phyloP scores from a whole-genome alignment of 1,140 invertebrate species.

The Achroia grisella region DNA sequence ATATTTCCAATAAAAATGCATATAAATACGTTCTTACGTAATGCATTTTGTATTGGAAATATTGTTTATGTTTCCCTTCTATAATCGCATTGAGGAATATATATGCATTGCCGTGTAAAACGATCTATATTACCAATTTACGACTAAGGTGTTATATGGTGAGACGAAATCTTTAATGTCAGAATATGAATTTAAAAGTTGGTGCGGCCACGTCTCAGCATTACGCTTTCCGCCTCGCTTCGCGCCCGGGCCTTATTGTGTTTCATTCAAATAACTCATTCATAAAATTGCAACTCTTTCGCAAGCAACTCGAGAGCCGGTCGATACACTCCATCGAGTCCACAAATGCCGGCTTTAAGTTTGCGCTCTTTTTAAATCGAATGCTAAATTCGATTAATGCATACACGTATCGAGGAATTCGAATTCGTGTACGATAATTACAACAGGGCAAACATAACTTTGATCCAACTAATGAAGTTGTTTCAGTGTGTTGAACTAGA shows the following conservation, averaged over 20 bases:
- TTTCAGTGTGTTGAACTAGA: conserved; percentile 40
- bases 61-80: no score
- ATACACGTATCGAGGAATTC: no score
- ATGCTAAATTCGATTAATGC: background rate
- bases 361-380: background rate
- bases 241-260: conserved; percentile 48
- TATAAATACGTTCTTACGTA: no score
- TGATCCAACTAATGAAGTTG: conserved; percentile 50
- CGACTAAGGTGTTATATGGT: conserved; percentile 36
- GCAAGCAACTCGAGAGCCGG: conserved; percentile 35
- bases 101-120: conserved; percentile 23
- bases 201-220: conserved; percentile 19
- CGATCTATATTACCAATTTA: conserved; percentile 33
- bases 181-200: conserved; percentile 29
- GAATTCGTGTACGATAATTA: conserved; percentile 24
- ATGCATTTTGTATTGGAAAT: no score
- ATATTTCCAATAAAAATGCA: no score
- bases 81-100: no score
- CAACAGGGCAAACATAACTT: conserved; percentile 16
- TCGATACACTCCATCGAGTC: conserved; percentile 38
- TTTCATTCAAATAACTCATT: conserved; percentile 68
- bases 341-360: conserved; percentile 22
- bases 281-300: conserved; percentile 62
- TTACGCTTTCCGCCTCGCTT: conserved; percentile 33
- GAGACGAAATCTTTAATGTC: conserved; percentile 37